Conservation (phyloP, 2,888 invertebrate species). For the Dynastes grantii region DNA sequence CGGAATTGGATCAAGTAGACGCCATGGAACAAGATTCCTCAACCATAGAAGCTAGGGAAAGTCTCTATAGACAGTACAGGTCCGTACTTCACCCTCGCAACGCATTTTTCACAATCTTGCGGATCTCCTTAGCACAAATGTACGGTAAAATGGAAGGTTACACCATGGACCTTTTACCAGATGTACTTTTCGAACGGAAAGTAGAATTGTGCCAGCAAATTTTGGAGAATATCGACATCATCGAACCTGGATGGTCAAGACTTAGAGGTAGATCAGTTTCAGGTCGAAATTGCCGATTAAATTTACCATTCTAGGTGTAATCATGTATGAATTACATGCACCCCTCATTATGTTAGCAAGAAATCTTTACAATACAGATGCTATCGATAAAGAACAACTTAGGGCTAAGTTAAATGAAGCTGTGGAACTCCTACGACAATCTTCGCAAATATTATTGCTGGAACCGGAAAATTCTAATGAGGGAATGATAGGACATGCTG, state of each 20-base stretch:
- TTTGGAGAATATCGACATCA: conserved; percentile 79
- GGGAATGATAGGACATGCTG: conserved; percentile 77
- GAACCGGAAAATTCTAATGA: conserved; percentile 80
- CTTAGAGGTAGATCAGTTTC: conserved; percentile 75
- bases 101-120: conserved; percentile 78
- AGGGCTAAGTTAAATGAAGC: conserved; percentile 79
- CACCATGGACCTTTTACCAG: conserved; percentile 80
- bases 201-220: conserved; percentile 81
- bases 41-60: conserved; percentile 79
- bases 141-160: conserved; percentile 86
- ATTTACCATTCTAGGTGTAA: conserved; percentile 74
- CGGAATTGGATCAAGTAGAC: conserved; percentile 79
- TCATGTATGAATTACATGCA: conserved; percentile 86
- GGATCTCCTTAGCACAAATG: conserved; percentile 82
- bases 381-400: conserved; percentile 75
- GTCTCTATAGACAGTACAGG: conserved; percentile 64
- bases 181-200: conserved; percentile 83
- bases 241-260: conserved; percentile 85
- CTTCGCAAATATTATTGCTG: conserved; percentile 77
- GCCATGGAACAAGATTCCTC: conserved; percentile 73
- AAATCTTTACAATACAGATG: conserved; percentile 75
- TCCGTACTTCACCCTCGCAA: conserved; percentile 84
- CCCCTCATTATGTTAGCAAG: conserved; percentile 82
- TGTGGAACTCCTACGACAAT: conserved; percentile 76
- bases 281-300: not conserved